Percentiles rank a stretch among this genome's conserved stretches.
Conservation (phyloP, 2,113 vertebrate species). For the Hiodon tergisus region DNA sequence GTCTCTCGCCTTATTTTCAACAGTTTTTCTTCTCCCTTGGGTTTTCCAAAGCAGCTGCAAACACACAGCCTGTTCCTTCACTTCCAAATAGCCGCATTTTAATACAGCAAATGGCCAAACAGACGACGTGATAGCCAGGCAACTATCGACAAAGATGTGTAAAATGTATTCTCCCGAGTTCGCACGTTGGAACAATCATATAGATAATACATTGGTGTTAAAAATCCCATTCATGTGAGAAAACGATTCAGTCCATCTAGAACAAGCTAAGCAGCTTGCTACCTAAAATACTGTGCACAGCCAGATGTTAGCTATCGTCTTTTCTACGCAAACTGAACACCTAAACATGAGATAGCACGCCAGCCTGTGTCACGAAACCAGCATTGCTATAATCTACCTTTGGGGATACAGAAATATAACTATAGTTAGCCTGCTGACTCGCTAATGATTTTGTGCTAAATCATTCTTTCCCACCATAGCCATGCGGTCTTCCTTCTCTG, state of each 20-base stretch:
- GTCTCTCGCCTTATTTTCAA: slow-evolving; percentile 6
- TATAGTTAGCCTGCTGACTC: background rate
- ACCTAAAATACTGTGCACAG: slow-evolving; percentile 1
- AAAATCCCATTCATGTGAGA: slow-evolving; percentile 8
- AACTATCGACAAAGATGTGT: background rate
- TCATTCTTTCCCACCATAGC: slow-evolving; percentile 2
- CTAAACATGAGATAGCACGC: background rate
- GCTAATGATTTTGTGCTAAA: background rate
- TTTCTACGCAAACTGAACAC: background rate
- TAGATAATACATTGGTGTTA: background rate
- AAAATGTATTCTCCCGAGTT: background rate
- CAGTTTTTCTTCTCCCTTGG: background rate
- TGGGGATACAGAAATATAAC: background rate
- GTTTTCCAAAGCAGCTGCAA: slow-evolving; percentile 16
- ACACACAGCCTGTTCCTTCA: slow-evolving; percentile 9
- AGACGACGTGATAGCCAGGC: background rate
- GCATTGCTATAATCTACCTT: background rate
- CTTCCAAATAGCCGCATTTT: slow-evolving; percentile 21
- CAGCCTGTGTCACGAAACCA: background rate
- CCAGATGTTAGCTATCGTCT: background rate
- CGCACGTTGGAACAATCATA: background rate
- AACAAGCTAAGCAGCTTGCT: background rate
- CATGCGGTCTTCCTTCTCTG: slow-evolving; percentile 12
- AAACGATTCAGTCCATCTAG: background rate
- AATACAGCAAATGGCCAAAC: background rate